Conservation (phyloP, 2,888 invertebrate species). For the Tryphoninae sp. region DNA sequence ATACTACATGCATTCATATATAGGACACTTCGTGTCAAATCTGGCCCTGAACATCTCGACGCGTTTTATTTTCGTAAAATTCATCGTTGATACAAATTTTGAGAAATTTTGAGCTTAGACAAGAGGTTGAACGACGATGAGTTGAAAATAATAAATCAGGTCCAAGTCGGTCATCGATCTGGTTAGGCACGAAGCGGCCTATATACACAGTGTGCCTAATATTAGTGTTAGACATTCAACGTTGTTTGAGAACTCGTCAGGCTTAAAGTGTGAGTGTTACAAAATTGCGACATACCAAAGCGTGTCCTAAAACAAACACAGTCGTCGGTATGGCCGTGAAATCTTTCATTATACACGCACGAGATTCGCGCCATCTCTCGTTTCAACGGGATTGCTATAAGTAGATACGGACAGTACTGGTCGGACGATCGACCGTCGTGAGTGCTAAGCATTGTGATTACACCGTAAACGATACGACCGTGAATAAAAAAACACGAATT, state of each 20-base stretch:
- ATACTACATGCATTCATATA: slow-evolving; percentile 11
- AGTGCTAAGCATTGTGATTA: neutral
- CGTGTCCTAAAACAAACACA: neutral
- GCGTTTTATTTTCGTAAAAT: too few species aligned
- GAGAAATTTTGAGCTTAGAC: neutral
- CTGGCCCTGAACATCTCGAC: too few species aligned
- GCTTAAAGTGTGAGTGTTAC: slow-evolving; percentile 1
- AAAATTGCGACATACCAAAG: slow-evolving; percentile 14
- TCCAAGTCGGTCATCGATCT: neutral
- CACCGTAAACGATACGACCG: neutral
- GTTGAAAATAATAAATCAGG: neutral
- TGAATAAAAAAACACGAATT: too few species aligned
- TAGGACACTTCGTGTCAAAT: neutral
- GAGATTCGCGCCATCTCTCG: neutral
- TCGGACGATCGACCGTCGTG: slow-evolving; percentile 15
- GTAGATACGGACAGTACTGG: slow-evolving; percentile 47
- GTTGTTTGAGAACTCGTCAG: slow-evolving; percentile 23
- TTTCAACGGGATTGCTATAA: slow-evolving; percentile 46
- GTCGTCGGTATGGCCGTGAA: slow-evolving; percentile 49
- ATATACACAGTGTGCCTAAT: slow-evolving; percentile 6
- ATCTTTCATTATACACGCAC: slow-evolving; percentile 34
- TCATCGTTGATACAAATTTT: too few species aligned
- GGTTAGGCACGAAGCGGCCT: neutral
- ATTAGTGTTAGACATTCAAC: neutral
- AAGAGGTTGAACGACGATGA: neutral